Percentiles rank a stretch among this genome's conserved stretches.
Evolutionary conservation across 2,113 vertebrate species (phyloP).

Genomic region (Muntiacus reevesi): DNA sequence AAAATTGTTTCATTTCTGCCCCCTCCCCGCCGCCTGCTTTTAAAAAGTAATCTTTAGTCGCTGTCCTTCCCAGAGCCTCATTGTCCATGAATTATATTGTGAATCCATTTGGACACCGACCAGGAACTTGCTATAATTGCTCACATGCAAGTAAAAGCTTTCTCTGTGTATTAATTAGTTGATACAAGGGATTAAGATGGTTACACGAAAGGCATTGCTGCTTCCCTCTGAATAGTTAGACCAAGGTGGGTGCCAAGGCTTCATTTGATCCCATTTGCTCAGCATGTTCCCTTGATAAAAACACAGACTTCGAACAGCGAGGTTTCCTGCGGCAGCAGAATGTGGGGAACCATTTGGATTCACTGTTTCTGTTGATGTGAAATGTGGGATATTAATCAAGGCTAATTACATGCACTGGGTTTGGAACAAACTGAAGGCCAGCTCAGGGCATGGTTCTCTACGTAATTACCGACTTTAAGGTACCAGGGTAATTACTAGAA

Average conservation of each 20-base stretch:
- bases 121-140: slow-evolving; percentile 81
- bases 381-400: slow-evolving; percentile 92
- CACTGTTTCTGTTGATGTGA: slow-evolving; percentile 87
- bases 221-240: slow-evolving; percentile 81
- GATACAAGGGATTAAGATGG: slow-evolving; percentile 84
- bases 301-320: slow-evolving; percentile 71
- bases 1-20: slow-evolving; percentile 27
- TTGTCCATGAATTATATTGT: slow-evolving; percentile 81
- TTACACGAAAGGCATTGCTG: slow-evolving; percentile 82
- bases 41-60: slow-evolving; percentile 72
- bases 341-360: slow-evolving; percentile 79
- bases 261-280: slow-evolving; percentile 75
- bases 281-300: slow-evolving; percentile 78
- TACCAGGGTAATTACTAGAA: slow-evolving; percentile 80
- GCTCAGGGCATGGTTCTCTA: slow-evolving; percentile 76
- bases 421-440: slow-evolving; percentile 81
- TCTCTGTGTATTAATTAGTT: slow-evolving; percentile 85
- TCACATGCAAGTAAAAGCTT: slow-evolving; percentile 81
- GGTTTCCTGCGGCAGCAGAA: slow-evolving; percentile 78
- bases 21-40: background rate
- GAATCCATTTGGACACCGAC: slow-evolving; percentile 81
- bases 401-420: slow-evolving; percentile 89
- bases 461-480: slow-evolving; percentile 83
- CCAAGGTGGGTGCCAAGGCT: slow-evolving; percentile 82
- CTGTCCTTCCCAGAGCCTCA: slow-evolving; percentile 66